A percentile compares a stretch with the other conserved stretches of the same genome.
phyloP scores from a whole-genome alignment of 2,888 invertebrate species.

The Pheosia tremula region DNA sequence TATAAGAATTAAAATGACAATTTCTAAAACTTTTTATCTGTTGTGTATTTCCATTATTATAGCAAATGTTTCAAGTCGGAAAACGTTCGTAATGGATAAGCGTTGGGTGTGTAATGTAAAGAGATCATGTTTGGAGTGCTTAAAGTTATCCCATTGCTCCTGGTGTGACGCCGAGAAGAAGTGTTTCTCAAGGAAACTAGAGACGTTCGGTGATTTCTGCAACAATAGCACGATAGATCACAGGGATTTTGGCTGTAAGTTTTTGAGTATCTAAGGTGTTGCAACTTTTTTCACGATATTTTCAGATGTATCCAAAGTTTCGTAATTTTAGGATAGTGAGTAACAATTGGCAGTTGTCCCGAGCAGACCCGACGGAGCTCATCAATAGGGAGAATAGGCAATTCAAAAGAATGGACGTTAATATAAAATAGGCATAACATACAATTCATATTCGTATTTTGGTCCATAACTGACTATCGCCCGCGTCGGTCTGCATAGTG shows the following conservation, averaged over 20 bases:
- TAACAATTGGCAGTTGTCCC: too few species aligned
- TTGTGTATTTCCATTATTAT: conserved; percentile 32
- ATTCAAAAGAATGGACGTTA: too few species aligned
- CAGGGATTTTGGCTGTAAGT: conserved; percentile 62
- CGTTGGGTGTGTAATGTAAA: conserved; percentile 71
- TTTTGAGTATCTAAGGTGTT: conserved; percentile 7
- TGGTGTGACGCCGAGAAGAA: conserved; percentile 67
- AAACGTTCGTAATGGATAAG: conserved; percentile 54
- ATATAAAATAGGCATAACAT: too few species aligned
- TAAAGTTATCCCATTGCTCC: conserved; percentile 68
- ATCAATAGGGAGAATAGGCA: too few species aligned
- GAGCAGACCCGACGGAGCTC: too few species aligned
- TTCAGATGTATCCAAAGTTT: too few species aligned
- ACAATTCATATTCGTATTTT: too few species aligned
- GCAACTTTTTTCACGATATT: too few species aligned
- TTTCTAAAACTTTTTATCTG: conserved; percentile 24
- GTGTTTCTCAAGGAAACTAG: conserved; percentile 63
- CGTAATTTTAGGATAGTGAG: too few species aligned
- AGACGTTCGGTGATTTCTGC: conserved; percentile 50
- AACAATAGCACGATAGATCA: conserved; percentile 55
- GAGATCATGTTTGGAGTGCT: conserved; percentile 63
- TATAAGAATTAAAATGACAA: conserved; percentile 33
- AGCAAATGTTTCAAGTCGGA: conserved; percentile 34
- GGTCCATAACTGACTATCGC: too few species aligned
- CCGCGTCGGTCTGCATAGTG: too few species aligned